Percentiles rank a stretch among this genome's conserved stretches.
Evolutionary conservation across 2,113 vertebrate species (phyloP).

Genomic region (Phyllopteryx taeniolatus): DNA sequence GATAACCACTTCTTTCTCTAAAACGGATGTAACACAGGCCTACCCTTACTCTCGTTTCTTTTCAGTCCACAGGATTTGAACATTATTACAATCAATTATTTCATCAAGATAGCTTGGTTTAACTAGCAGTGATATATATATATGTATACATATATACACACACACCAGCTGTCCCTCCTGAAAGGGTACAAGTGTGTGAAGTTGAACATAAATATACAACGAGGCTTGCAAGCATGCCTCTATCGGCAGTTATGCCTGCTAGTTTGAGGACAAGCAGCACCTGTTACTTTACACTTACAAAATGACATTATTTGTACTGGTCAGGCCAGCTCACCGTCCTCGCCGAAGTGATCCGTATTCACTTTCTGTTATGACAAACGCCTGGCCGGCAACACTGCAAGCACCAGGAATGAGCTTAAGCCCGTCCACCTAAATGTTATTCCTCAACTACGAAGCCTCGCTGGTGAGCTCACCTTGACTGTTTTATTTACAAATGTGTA

Average conservation of each 20-base stretch:
- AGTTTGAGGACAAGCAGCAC: conserved; percentile 46
- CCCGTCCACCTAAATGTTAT: conserved; percentile 30
- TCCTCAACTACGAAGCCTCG: conserved; percentile 11
- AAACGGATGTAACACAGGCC: neutral
- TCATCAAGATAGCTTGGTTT: neutral
- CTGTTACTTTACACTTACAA: conserved; percentile 48
- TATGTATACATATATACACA: too few relatives aligned
- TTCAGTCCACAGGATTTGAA: neutral
- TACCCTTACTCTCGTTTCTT: conserved; percentile 1
- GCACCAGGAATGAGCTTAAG: conserved; percentile 11
- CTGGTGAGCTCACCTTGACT: conserved; percentile 18
- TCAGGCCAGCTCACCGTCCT: conserved; percentile 15
- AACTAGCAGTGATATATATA: too few relatives aligned
- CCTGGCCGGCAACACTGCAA: conserved; percentile 14
- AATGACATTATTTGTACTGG: conserved; percentile 37
- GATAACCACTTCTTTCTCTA: too few relatives aligned
- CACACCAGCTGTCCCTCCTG: conserved; percentile 26
- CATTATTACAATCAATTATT: conserved; percentile 3
- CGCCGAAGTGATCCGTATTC: conserved; percentile 7
- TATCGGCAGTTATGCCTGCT: conserved; percentile 20
- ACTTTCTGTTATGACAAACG: conserved; percentile 30
- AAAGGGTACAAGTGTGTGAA: neutral
- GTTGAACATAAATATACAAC: conserved; percentile 12
- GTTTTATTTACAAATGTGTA: conserved; percentile 49
- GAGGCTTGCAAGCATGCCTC: conserved; percentile 36